Base-by-base conservation (phyloP, 2,888 invertebrate species). In the Thelaira solivaga region DNA sequence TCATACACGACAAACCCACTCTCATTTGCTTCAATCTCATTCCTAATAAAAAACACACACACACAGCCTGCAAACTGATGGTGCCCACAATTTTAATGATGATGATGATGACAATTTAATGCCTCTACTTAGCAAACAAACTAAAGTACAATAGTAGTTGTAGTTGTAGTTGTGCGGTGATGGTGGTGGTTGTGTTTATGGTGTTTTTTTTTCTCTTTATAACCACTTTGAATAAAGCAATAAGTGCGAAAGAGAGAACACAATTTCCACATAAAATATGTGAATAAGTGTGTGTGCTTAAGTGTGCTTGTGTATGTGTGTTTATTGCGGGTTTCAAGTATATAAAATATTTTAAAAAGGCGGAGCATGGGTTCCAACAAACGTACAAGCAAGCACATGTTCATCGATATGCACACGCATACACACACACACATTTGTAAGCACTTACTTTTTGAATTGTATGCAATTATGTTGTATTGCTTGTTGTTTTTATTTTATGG, bases 291-390 rank as follows among this genome's bases (percentile, higher is more conserved):
- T n/a, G n/a, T n/a, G n/a, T n/a, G n/a, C n/a, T n/a, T 41, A 5
- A 29, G 1, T 31, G n/a, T 18, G n/a, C 29, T 20, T 49, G 26
- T 39, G 13, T 29, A 0, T 36, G 10, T 22, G 31, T 57, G 18
- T 65, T 36, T 49, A 65, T 65, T 34, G 61, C 74, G 68, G 74
- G 74, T 74, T 74, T 75, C 68, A 29, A 53, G 51, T 67, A 67
- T 62, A 43, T 53, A 74, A 18, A 39, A 3, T 24, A 64, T 26
- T 76, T 67, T 16, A 65, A 81, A 82, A 84, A 86, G 86, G 86
- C 86, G 86, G 86, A 84, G 86, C 86, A 86, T 85, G 86, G 84
- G 86, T 82, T 81, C 82, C 62, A 64, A n/a, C 22, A 16, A 61
- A 45, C 43, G 22, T 36, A 67, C 22, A 22, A 4, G 39, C 26